Percentiles rank a stretch among this genome's conserved stretches.
phyloP scores from a whole-genome alignment of 2,797 vertebrate genomes.

The Hyperoplus lanceolatus region DNA sequence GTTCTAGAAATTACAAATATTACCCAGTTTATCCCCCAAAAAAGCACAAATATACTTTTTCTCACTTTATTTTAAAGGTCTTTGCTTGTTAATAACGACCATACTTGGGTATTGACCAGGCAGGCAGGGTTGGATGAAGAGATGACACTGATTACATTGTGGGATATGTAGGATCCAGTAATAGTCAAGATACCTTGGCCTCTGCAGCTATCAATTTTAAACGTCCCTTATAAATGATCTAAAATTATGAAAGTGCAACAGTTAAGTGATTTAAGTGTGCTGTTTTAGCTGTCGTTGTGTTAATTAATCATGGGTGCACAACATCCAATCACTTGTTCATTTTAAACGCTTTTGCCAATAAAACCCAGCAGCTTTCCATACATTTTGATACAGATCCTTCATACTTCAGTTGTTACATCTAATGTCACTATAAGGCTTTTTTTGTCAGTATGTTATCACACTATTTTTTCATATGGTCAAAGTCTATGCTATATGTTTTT shows the following conservation, averaged over 20 bases:
- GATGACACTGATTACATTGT: neutral
- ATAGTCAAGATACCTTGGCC: no score
- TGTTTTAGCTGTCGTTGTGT: neutral
- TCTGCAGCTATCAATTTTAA: no score
- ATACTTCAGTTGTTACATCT: neutral
- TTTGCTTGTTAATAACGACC: neutral
- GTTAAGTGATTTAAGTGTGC: no score
- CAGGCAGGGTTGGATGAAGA: neutral
- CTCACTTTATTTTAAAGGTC: neutral
- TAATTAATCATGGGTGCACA: neutral
- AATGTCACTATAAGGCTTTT: neutral
- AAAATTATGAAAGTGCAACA: no score
- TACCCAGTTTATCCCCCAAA: neutral
- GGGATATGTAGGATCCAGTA: no score
- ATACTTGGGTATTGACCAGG: neutral
- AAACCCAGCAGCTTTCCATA: neutral
- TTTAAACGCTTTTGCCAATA: neutral
- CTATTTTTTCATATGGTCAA: neutral
- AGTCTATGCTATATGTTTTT: slow-evolving; percentile 23
- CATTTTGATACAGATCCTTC: neutral
- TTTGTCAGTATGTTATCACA: slow-evolving; percentile 12
- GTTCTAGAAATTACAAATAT: neutral
- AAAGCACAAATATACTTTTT: neutral
- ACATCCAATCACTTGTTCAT: neutral
- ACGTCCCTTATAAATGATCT: no score